Evolutionary conservation across 2,888 invertebrate species (phyloP), one percentile per base, ranked within the genome.

Genomic region (Sinotaia quadrata): DNA sequence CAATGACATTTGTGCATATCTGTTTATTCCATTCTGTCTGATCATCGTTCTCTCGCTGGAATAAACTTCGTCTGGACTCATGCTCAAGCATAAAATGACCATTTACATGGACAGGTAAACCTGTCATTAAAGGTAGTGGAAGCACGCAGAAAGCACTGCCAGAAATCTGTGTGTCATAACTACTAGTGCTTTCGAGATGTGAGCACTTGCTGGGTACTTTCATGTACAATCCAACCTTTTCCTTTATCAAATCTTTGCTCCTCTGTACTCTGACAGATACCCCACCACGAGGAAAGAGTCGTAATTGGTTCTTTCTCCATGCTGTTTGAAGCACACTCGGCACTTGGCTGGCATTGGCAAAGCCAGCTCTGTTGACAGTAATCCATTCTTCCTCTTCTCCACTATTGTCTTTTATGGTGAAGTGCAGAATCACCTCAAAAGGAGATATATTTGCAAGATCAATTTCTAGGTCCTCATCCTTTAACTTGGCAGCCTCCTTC

Each of bases 11-110:
- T 36, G 65, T 31, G 18, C 83, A 24, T 10, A 85, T 36, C 18
- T 69, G 58, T 18, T 71, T 62, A 73, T 86, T 86, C 85, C 86
- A 86, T 15, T 76, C 74, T 0, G 71, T 72, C 36, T 80, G 81
- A 31, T 71, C 21, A 57, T 69, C 68, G 15, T 10, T 12, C 31
- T 15, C 24, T 7, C 56, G 41, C 15, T 63, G 29, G 58, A 62
- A 69, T 58, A 69, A 27, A 33, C 58, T 57, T 21, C 81, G 68
- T 67, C 82, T 68, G 0, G 78, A 69, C 69, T 81, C 80, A 49
- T 83, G 79, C 41, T 78, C 77, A 12, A 81, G 61, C 4, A 75
- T 76, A 72, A 81, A 83, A 58, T 82, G 79, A 0, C 80, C 84
- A 70, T 84, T 82, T 8, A 82, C 67, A 68, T 82, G 80, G 12